Percentiles rank a stretch among this genome's conserved stretches.
Conservation (phyloP, 2,797 vertebrate genomes). For the Xenopus petersii region DNA sequence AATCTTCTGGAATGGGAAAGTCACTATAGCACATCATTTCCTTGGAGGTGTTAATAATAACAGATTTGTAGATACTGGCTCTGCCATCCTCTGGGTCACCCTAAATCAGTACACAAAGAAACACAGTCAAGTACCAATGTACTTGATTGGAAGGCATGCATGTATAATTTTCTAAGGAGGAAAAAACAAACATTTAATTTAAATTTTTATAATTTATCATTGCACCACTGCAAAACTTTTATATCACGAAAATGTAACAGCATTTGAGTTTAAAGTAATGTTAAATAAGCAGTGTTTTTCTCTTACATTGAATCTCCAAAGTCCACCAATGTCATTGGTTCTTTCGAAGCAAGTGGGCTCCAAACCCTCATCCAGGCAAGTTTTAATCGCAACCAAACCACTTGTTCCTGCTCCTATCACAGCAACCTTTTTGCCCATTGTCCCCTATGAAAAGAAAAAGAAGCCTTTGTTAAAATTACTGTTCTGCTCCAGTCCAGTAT, state of each 20-base stretch:
- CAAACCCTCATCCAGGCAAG: constrained; percentile 79
- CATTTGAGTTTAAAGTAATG: too few species aligned
- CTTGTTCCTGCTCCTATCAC: constrained; percentile 74
- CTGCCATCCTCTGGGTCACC: constrained; percentile 75
- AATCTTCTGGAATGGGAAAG: constrained; percentile 82
- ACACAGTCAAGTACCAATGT: too few species aligned
- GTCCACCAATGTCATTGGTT: constrained; percentile 72
- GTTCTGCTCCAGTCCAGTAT: too few species aligned
- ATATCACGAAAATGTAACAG: too few species aligned
- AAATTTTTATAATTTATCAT: too few species aligned
- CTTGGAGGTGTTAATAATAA: constrained; percentile 88
- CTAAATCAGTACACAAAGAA: constrained; percentile 54
- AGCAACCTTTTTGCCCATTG: constrained; percentile 67
- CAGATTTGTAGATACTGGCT: constrained; percentile 81
- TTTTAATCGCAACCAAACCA: constrained; percentile 72
- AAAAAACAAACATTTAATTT: too few species aligned
- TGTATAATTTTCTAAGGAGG: too few species aligned
- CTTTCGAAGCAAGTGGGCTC: constrained; percentile 79
- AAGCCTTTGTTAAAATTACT: too few species aligned
- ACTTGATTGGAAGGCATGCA: too few species aligned
- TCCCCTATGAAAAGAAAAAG: constrained; percentile 12
- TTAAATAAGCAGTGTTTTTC: background rate
- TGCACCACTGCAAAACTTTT: too few species aligned
- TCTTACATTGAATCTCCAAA: constrained; percentile 79
- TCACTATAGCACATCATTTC: constrained; percentile 87